phyloP scores from a whole-genome alignment of 2,888 invertebrate genomes.

The Tyria jacobaeae region DNA sequence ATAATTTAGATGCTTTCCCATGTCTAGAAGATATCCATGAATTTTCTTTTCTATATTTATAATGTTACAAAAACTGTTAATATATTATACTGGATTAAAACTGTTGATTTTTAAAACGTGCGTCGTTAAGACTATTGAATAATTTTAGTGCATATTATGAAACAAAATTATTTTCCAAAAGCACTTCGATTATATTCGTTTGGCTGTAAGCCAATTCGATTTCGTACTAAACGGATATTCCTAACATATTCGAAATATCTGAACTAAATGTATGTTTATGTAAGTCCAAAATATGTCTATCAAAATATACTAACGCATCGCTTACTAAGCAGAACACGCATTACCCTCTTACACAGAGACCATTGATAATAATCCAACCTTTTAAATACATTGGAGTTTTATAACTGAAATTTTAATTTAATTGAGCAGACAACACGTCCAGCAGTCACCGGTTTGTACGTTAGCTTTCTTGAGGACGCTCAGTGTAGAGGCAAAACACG shows the following conservation, averaged over 20 bases:
- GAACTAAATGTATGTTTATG: constrained; percentile 18
- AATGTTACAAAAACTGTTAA: too few relatives aligned
- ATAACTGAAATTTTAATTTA: not conserved
- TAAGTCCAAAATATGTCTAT: constrained; percentile 18
- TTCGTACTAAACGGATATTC: constrained; percentile 23
- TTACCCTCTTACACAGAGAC: not conserved
- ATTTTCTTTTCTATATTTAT: too few relatives aligned
- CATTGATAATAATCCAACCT: not conserved
- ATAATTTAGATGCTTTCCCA: not conserved
- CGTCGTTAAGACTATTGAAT: too few relatives aligned
- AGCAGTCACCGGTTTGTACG: too few relatives aligned
- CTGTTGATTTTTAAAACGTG: too few relatives aligned
- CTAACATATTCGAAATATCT: constrained; percentile 20
- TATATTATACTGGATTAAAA: too few relatives aligned
- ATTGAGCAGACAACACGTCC: too few relatives aligned
- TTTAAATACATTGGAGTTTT: not conserved
- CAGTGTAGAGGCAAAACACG: too few relatives aligned
- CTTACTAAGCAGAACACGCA: not conserved
- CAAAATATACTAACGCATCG: constrained; percentile 6
- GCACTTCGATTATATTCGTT: constrained; percentile 19
- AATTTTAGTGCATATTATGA: not conserved
- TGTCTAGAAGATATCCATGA: not conserved
- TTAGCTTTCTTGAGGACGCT: too few relatives aligned
- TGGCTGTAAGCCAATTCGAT: constrained; percentile 40
- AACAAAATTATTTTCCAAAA: constrained; percentile 9